Percentiles rank a stretch among this genome's conserved stretches.
phyloP scores from a whole-genome alignment of 2,888 invertebrate species.

The Proisotoma minuta region DNA sequence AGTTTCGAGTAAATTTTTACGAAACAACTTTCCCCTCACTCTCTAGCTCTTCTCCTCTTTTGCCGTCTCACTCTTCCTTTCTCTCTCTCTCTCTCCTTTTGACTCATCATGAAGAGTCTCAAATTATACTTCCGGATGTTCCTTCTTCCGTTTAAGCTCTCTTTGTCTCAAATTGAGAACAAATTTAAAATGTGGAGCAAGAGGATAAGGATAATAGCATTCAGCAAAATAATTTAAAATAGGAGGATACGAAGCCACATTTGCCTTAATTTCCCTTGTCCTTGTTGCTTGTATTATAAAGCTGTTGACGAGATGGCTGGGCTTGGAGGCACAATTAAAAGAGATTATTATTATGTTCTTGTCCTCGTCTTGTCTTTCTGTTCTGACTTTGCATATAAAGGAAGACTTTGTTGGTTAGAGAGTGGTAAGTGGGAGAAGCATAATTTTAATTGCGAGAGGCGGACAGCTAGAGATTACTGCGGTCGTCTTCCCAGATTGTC shows the following conservation, averaged over 20 bases:
- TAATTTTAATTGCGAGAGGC: constrained; percentile 6
- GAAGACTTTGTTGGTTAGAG: background rate
- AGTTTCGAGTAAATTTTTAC: background rate
- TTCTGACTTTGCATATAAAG: constrained; percentile 2
- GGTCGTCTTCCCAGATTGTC: constrained; percentile 19
- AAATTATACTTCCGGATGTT: constrained; percentile 4
- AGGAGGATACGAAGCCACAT: background rate
- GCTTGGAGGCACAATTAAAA: constrained; percentile 9
- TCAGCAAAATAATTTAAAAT: too few relatives aligned
- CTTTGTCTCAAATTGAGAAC: too few relatives aligned
- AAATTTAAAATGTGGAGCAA: too few relatives aligned
- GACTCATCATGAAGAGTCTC: background rate
- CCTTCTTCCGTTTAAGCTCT: too few relatives aligned
- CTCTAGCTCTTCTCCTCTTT: background rate
- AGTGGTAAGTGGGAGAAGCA: constrained; percentile 6
- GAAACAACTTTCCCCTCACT: background rate
- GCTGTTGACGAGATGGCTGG: background rate
- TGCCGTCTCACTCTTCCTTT: background rate
- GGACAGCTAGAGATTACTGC: background rate
- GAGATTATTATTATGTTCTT: background rate
- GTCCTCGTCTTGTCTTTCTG: constrained; percentile 1
- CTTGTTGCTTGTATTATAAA: background rate
- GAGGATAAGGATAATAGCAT: too few relatives aligned
- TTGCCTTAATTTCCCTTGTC: background rate
- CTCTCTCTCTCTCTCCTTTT: background rate